Conservation (phyloP, 2,888 invertebrate genomes). For the Stenchaetothrips biformis region DNA sequence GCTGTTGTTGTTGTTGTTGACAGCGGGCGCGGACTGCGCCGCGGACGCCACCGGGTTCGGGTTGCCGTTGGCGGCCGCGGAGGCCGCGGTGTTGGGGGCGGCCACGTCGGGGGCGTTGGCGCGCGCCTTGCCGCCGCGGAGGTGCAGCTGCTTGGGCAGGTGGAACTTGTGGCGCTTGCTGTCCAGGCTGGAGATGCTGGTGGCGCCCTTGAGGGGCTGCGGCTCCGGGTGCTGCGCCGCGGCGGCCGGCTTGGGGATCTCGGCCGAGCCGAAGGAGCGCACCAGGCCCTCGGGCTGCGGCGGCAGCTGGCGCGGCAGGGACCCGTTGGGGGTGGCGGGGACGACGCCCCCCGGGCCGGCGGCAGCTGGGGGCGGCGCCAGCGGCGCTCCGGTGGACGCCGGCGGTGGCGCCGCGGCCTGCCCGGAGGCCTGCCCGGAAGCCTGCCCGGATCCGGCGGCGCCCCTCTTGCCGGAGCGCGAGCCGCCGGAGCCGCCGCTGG, state of each 20-base stretch:
- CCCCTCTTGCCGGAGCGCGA: slow-evolving; percentile 30
- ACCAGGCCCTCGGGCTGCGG: not conserved
- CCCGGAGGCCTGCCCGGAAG: slow-evolving; percentile 29
- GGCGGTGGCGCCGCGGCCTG: slow-evolving; percentile 33
- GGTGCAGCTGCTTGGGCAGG: slow-evolving; percentile 52
- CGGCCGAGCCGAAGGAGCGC: slow-evolving; percentile 14
- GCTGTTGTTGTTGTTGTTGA: slow-evolving; percentile 42
- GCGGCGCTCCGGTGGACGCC: not conserved
- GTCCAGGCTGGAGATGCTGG: slow-evolving; percentile 62
- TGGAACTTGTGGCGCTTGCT: slow-evolving; percentile 53
- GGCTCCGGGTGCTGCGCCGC: slow-evolving; percentile 1
- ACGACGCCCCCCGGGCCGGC: slow-evolving; percentile 24
- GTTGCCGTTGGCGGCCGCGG: slow-evolving; percentile 47
- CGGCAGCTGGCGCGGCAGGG: slow-evolving; percentile 19
- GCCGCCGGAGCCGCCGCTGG: slow-evolving; percentile 29
- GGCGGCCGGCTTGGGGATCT: slow-evolving; percentile 1
- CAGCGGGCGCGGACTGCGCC: slow-evolving; percentile 46
- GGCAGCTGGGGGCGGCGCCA: not conserved
- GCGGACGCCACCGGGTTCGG: slow-evolving; percentile 44
- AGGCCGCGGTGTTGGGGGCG: slow-evolving; percentile 43
- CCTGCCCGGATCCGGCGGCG: slow-evolving; percentile 32
- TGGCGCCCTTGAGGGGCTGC: slow-evolving; percentile 52
- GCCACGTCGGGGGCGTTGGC: not conserved
- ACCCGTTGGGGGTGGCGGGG: slow-evolving; percentile 14
- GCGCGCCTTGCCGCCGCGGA: slow-evolving; percentile 44